Base-by-base conservation (phyloP, 2,113 vertebrate genomes). In the Neolamprologus brichardi region DNA sequence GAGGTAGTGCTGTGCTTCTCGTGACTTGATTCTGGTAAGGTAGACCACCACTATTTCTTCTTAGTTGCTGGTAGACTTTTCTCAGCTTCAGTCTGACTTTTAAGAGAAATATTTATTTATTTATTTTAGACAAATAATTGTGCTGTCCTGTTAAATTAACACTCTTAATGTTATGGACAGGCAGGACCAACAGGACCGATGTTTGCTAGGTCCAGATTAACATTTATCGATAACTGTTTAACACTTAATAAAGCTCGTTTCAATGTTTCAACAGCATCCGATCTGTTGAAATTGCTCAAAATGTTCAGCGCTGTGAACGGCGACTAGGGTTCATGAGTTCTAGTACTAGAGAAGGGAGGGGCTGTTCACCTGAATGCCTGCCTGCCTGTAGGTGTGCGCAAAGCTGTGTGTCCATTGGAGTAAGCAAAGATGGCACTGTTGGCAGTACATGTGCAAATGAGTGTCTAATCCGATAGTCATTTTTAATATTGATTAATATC, bases 191-290 rank as follows among this genome's bases (percentile, higher is more conserved):
- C 58, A 62, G 58, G 58, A 62, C 58, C 0, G 4, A 70, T 23
- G 34, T 41, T 39, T 70, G 62, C 32, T 14, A 70, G 32, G 60
- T 64, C 1, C 32, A 64, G 60, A n/a, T 64, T 13, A 3, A 20
- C 6, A 64, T 2, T 64, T 64, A 37, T 20, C 0, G 10, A 20
- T 17, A 4, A 41, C 64, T 2, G 37, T 1, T 44, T 15, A 44
- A 41, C 64, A 41, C n/a, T 41, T 41, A 41, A 34, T 4, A 37
- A 64, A 34, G 30, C 1, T n/a, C n/a, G 4, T 67, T 8, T 39
- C 34, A 20, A 23, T 0, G 1, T 39, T 14, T 39, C 37, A 41
- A 3, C 64, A 72, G 37, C 64, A 25, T 15, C 6, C 0, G 62
- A 67, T 20, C 62, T 20, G 17, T 20, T 37, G 60, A 64, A 64